phyloP scores from a whole-genome alignment of 2,888 invertebrate species.

The Tetropium fuscum region DNA sequence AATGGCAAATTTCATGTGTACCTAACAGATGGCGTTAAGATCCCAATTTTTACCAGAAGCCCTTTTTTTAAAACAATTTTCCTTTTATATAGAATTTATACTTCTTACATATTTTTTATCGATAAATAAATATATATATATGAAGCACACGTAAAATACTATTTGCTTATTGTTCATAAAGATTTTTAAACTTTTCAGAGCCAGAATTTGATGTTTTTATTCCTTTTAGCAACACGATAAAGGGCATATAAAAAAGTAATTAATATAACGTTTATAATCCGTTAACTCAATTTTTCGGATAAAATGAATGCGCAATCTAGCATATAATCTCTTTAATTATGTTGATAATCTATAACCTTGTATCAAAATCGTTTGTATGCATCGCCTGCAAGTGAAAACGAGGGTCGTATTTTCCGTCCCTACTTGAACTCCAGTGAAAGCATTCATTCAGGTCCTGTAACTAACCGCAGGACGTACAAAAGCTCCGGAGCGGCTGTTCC shows the following conservation, averaged over 20 bases:
- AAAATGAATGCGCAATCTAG: constrained; percentile 36
- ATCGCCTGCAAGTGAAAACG: constrained; percentile 16
- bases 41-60: too few relatives aligned
- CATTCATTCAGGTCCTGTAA: constrained; percentile 38
- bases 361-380: constrained; percentile 21
- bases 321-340: constrained; percentile 51
- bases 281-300: constrained; percentile 24
- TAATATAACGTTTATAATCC: constrained; percentile 16
- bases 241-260: constrained; percentile 11
- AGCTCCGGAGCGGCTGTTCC: constrained; percentile 26
- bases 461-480: constrained; percentile 38
- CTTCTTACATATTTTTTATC: too few relatives aligned
- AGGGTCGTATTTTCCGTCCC: constrained; percentile 6
- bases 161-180: too few relatives aligned
- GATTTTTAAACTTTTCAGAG: too few relatives aligned
- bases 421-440: constrained; percentile 12
- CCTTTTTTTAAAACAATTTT: too few relatives aligned
- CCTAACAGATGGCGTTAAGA: too few relatives aligned
- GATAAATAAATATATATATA: too few relatives aligned
- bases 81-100: too few relatives aligned
- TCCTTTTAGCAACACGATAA: too few relatives aligned
- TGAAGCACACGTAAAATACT: too few relatives aligned
- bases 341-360: constrained; percentile 44
- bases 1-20: too few relatives aligned
- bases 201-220: too few relatives aligned